Percentiles rank a stretch among this genome's conserved stretches.
Evolutionary conservation across 2,113 vertebrate genomes (phyloP).

Genomic region (Axis porcinus): DNA sequence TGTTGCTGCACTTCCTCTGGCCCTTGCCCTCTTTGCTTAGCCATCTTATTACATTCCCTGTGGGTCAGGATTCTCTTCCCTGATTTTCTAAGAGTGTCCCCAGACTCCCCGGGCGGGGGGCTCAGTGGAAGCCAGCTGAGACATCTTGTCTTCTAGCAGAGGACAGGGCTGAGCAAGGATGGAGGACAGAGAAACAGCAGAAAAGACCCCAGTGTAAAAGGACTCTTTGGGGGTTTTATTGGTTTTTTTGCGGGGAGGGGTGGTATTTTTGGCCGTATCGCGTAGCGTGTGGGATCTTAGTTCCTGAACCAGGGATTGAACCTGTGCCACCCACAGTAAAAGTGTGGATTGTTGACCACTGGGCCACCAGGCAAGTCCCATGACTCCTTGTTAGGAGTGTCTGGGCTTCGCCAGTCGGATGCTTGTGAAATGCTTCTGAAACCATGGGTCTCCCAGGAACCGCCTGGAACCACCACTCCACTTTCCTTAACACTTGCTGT

Average conservation of each 20-base stretch:
- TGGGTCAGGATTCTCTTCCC: background rate
- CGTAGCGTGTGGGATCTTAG: background rate
- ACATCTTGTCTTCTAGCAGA: background rate
- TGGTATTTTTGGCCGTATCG: background rate
- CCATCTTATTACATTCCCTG: background rate
- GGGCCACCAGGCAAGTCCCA: background rate
- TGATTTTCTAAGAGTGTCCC: background rate
- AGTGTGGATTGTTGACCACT: background rate
- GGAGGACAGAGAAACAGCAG: background rate
- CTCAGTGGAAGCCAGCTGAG: background rate
- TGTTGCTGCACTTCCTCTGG: background rate
- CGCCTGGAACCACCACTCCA: background rate
- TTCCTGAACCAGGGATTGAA: background rate
- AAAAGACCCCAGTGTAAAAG: accelerated
- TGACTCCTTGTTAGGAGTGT: background rate
- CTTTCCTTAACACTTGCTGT: accelerated
- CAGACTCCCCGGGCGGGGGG: too few relatives aligned
- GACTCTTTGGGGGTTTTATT: background rate
- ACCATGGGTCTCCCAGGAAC: background rate
- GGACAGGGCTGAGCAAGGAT: background rate
- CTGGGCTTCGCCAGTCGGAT: accelerated
- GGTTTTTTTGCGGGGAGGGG: accelerated
- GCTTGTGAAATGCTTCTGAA: background rate
- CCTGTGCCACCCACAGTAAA: background rate
- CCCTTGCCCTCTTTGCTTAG: background rate